phyloP scores from a whole-genome alignment of 2,113 vertebrate species.

The Chelonoidis abingdonii region DNA sequence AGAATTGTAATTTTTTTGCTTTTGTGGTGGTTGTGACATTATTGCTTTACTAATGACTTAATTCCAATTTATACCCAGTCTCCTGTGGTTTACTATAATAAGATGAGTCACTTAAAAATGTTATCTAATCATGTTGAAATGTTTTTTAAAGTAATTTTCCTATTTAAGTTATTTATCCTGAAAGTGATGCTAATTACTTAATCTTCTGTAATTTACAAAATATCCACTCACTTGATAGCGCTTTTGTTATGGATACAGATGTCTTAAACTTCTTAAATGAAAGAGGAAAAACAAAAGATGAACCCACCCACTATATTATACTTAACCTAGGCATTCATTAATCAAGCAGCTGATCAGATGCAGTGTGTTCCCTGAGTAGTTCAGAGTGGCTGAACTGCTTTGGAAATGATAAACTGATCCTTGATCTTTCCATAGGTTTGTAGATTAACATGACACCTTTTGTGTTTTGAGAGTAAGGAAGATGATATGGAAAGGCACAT shows the following conservation, averaged over 20 bases:
- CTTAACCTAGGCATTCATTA: background rate
- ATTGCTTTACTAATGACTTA: conserved; percentile 36
- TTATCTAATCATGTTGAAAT: conserved; percentile 10
- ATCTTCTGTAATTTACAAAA: background rate
- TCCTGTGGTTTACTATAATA: conserved; percentile 37
- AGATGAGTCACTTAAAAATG: conserved; percentile 50
- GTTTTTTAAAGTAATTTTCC: conserved; percentile 39
- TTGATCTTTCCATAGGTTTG: background rate
- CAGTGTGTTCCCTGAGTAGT: background rate
- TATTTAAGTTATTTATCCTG: conserved; percentile 25
- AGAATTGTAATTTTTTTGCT: conserved; percentile 11
- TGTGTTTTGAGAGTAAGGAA: background rate
- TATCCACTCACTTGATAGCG: background rate
- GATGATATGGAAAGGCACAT: background rate
- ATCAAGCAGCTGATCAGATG: background rate
- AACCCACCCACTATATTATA: background rate
- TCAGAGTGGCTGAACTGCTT: background rate
- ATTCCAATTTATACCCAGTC: conserved; percentile 5
- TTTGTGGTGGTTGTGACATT: conserved; percentile 44
- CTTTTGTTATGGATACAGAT: background rate
- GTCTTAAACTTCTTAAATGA: background rate
- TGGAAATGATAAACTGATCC: background rate
- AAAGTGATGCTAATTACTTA: background rate
- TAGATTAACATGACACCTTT: background rate
- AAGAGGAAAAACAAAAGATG: background rate